Evolutionary conservation across 2,797 vertebrate species (phyloP), one percentile per base, ranked within the genome.

Genomic region (Syngnathus acus): DNA sequence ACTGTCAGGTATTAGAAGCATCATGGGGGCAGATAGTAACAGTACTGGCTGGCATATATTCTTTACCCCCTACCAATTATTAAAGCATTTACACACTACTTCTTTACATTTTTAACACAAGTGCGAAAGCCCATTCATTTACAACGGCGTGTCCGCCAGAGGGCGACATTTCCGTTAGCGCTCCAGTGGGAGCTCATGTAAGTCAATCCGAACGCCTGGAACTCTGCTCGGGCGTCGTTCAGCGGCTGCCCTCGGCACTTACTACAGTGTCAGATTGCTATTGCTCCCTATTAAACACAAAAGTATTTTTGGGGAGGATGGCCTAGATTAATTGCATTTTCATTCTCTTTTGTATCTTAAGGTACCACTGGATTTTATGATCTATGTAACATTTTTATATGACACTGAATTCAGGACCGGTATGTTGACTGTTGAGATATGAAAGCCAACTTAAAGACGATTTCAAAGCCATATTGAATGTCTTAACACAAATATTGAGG

Each of bases 311-410:
- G 26, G 13, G 6, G 26, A 13, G 13, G 16, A n/a, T 17, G 8
- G 26, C 26, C 32, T 38, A 7, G 26, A 57, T 16, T 3, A 17
- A 10, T 51, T 9, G 19, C 9, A 51, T 51, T 51, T 51, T n/a
- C 5, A 21, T 51, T 51, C 9, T 21, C n/a, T n/a, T 57, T 16
- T 17, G 13, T 57, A 57, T 57, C 32, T 16, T 6, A 55, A 57
- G 32, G 55, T 16, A 57, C 32, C 55, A 37, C 26, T 57, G 6
- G 68, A 21, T 63, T 70, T 32, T 80, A 78, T 75, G 70, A 79
- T 84, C 79, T 78, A 79, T 80, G 75, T 67, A 65, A 66, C 26
- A 71, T 71, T 69, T 79, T 69, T 82, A 62, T 69, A 55, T 64
- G 50, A 68, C 40, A 68, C 8, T 65, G 47, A 67, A 63, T 47